phyloP scores from a whole-genome alignment of 2,797 vertebrate species.

The Schizothorax lantsangensis region DNA sequence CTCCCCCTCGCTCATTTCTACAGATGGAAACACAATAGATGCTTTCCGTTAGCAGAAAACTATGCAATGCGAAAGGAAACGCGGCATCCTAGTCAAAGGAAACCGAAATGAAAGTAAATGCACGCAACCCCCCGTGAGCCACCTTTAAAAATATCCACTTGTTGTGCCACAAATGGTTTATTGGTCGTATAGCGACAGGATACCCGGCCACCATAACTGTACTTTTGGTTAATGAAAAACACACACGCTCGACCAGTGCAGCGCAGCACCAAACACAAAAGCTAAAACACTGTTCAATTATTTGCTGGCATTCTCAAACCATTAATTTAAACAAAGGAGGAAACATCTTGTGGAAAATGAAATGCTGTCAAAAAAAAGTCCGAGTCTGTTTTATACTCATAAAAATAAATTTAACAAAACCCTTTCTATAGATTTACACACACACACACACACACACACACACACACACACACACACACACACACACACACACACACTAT shows the following conservation, averaged over 20 bases:
- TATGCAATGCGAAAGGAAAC: conserved; percentile 72
- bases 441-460: background rate
- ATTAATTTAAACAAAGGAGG: conserved; percentile 21
- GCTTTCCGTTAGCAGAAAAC: conserved; percentile 79
- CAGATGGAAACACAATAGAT: conserved; percentile 73
- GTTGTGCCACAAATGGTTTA: conserved; percentile 63
- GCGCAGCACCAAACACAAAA: conserved; percentile 28
- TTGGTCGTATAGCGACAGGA: conserved; percentile 73
- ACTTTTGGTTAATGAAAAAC: conserved; percentile 63
- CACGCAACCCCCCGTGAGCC: conserved; percentile 61
- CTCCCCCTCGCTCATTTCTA: conserved; percentile 51
- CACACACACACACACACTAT: background rate
- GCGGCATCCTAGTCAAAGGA: conserved; percentile 71
- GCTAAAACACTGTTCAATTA: conserved; percentile 14
- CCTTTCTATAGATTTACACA: background rate
- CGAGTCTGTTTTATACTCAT: conserved; percentile 21
- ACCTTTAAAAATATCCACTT: conserved; percentile 64
- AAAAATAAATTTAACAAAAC: conserved; percentile 33
- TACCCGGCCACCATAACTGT: conserved; percentile 58
- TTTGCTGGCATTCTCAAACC: conserved; percentile 34
- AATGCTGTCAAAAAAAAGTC: conserved; percentile 34
- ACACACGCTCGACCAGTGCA: conserved; percentile 40
- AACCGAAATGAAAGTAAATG: conserved; percentile 67
- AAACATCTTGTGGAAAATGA: conserved; percentile 34
- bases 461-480: background rate